Conservation (phyloP, 2,888 invertebrate species). For the Chalcis sispes region DNA sequence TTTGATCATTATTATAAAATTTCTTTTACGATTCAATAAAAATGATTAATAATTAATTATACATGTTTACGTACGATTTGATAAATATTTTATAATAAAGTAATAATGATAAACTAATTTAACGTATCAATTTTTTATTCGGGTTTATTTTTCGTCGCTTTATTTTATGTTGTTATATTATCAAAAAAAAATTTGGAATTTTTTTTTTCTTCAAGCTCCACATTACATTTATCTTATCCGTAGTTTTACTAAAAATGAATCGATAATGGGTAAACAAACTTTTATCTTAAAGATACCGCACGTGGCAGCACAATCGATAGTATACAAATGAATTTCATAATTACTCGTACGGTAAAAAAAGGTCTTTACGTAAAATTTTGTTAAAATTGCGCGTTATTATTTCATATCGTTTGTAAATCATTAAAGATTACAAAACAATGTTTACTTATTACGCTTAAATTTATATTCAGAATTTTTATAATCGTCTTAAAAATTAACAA, state of each 20-base stretch:
- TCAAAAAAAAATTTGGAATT: constrained; percentile 8
- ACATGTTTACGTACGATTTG: too few relatives aligned
- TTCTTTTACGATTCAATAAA: too few relatives aligned
- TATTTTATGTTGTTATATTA: background rate
- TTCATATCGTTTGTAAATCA: too few relatives aligned
- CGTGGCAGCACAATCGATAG: constrained; percentile 31
- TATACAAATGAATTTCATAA: constrained; percentile 12
- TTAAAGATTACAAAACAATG: too few relatives aligned
- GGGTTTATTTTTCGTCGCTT: background rate
- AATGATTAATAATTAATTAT: too few relatives aligned
- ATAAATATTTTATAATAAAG: too few relatives aligned
- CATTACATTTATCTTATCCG: constrained; percentile 50
- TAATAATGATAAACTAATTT: too few relatives aligned
- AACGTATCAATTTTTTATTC: background rate
- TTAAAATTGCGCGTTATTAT: too few relatives aligned
- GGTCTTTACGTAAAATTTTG: too few relatives aligned
- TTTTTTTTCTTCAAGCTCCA: too few relatives aligned
- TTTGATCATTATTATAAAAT: too few relatives aligned
- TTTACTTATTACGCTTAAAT: too few relatives aligned
- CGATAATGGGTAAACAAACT: constrained; percentile 41
- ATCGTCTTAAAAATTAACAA: background rate
- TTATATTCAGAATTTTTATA: background rate
- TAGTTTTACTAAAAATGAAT: constrained; percentile 42
- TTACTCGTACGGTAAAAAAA: background rate
- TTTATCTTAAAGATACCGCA: constrained; percentile 43